These are phyloP conservation scores for Conomelus anceps DNA, from an alignment of 2,888 invertebrate species.

Conservation along the genomic window DNA sequence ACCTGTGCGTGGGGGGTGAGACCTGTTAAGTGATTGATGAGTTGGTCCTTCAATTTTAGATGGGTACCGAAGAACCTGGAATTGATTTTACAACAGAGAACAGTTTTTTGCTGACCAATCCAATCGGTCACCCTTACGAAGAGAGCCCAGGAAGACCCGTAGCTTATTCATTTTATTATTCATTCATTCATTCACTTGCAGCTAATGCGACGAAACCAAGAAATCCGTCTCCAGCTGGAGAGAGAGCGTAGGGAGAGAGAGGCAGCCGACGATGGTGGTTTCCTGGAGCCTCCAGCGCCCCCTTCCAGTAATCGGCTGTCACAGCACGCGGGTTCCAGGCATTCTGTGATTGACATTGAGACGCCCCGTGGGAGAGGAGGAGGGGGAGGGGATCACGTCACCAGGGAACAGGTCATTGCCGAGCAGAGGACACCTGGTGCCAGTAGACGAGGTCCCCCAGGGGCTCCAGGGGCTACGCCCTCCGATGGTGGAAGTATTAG, in stretches of 20 bases:
- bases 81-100: no score
- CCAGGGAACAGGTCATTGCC: neutral
- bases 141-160: no score
- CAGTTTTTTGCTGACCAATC: no score
- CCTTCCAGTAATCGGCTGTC: neutral
- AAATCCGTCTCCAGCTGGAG: conserved; percentile 26
- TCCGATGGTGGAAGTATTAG: neutral
- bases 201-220: conserved; percentile 29
- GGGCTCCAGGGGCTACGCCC: neutral
- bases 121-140: no score
- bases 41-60: no score
- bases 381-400: neutral
- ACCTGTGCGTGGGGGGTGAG: no score
- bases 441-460: conserved; percentile 3
- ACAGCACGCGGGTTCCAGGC: conserved; percentile 8
- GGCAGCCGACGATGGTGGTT: conserved; percentile 22
- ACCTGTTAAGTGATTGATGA: no score
- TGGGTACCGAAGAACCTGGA: no score
- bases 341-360: conserved; percentile 22
- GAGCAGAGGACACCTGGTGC: conserved; percentile 1
- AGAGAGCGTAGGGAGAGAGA: conserved; percentile 17
- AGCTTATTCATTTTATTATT: no score
- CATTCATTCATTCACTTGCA: neutral
- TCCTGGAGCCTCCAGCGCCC: conserved; percentile 4
- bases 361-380: conserved; percentile 8